Percentiles rank a stretch among this genome's conserved stretches.
phyloP scores from a whole-genome alignment of 2,888 invertebrate species.

The Chorisops tibialis region DNA sequence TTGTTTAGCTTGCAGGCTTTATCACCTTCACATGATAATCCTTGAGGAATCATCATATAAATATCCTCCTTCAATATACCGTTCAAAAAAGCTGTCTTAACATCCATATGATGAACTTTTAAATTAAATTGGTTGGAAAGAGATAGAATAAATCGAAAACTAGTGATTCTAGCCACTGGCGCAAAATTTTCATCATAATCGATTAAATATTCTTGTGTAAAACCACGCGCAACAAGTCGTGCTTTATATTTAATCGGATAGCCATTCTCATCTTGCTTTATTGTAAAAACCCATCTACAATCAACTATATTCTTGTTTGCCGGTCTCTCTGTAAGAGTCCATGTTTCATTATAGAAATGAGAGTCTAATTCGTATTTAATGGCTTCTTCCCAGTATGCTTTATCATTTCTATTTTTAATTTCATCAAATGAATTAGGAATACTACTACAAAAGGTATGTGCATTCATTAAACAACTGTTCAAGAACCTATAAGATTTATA shows the following conservation, averaged over 20 bases:
- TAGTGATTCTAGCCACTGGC: conserved; percentile 33
- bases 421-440: conserved; percentile 33
- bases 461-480: too few species aligned
- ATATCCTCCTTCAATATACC: conserved; percentile 34
- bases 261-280: conserved; percentile 9
- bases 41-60: conserved; percentile 33
- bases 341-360: conserved; percentile 35
- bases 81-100: conserved; percentile 35
- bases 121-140: conserved; percentile 33
- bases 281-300: conserved; percentile 36
- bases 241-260: conserved; percentile 29
- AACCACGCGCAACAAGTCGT: conserved; percentile 32
- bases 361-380: conserved; percentile 36
- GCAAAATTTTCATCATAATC: conserved; percentile 35
- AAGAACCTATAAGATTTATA: not conserved
- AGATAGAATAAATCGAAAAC: conserved; percentile 31
- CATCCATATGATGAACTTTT: conserved; percentile 32
- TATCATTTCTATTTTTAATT: conserved; percentile 30
- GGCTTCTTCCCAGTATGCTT: conserved; percentile 34
- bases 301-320: conserved; percentile 35
- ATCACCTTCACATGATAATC: conserved; percentile 1
- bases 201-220: conserved; percentile 29
- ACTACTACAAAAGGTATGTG: too few species aligned
- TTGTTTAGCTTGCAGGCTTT: not conserved
- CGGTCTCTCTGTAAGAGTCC: conserved; percentile 33